phyloP scores from a whole-genome alignment of 1,140 invertebrate genomes.

The Cotesia typhae region DNA sequence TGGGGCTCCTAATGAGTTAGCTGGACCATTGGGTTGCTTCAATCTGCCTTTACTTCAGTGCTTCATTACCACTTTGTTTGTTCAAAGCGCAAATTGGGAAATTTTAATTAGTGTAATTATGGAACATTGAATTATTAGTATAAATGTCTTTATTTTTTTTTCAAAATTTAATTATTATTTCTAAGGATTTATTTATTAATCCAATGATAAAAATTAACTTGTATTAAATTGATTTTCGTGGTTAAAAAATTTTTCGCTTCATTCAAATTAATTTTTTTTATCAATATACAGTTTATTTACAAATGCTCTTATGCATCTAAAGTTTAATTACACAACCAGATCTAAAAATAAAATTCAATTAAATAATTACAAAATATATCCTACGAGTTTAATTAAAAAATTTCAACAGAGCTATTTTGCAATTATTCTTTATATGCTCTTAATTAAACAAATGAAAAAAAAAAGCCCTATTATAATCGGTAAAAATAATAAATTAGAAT shows the following conservation, averaged over 20 bases:
- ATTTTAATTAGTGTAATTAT: conserved; percentile 66
- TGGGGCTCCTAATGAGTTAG: conserved; percentile 55
- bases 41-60: conserved; percentile 1
- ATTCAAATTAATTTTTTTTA: conserved; percentile 47
- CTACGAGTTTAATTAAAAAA: no score
- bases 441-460: not conserved
- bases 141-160: no score
- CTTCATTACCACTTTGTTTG: conserved; percentile 58
- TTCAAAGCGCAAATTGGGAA: conserved; percentile 62
- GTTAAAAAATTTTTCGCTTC: no score
- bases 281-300: not conserved
- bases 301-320: conserved; percentile 52
- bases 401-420: no score
- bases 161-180: no score
- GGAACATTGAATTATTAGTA: no score
- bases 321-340: conserved; percentile 38
- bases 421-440: no score
- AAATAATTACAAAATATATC: not conserved
- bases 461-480: not conserved
- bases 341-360: no score
- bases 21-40: conserved; percentile 37
- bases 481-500: not conserved
- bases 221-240: no score
- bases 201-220: no score
- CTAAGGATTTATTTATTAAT: no score